Percentiles rank a stretch among this genome's conserved stretches.
Evolutionary conservation across 2,888 invertebrate genomes (phyloP).

Genomic region (Cantharis lateralis): DNA sequence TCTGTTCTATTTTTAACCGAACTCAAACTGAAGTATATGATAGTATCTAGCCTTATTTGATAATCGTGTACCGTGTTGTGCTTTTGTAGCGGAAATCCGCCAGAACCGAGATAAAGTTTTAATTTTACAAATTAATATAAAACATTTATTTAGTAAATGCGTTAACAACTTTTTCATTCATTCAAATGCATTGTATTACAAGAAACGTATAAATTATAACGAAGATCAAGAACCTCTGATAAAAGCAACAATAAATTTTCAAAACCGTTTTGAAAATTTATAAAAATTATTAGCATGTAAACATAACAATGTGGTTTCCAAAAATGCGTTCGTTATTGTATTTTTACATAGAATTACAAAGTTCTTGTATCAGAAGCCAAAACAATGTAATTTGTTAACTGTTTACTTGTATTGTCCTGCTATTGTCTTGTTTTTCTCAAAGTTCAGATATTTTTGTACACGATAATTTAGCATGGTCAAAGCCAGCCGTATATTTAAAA

Average conservation of each 20-base stretch:
- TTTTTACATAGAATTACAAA: no score
- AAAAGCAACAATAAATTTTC: not conserved
- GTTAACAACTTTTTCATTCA: not conserved
- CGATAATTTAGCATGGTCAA: not conserved
- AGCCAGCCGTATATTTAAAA: not conserved
- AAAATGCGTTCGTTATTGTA: not conserved
- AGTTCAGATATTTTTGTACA: not conserved
- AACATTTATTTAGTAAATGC: not conserved
- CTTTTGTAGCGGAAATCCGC: slow-evolving; percentile 18
- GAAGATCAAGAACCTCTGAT: not conserved
- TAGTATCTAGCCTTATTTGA: slow-evolving; percentile 13
- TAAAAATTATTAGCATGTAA: not conserved
- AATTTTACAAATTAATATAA: slow-evolving; percentile 3
- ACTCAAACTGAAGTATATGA: not conserved
- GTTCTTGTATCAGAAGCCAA: not conserved
- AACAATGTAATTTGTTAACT: not conserved
- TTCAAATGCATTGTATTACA: not conserved
- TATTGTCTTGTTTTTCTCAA: not conserved
- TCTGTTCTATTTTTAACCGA: not conserved
- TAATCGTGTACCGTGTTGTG: slow-evolving; percentile 3
- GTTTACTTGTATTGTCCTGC: not conserved
- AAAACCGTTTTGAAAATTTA: not conserved
- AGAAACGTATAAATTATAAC: not conserved
- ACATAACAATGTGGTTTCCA: not conserved
- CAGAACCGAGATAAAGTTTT: slow-evolving; percentile 14